Percentiles rank a stretch among this genome's conserved stretches.
Conservation (phyloP, 2,888 invertebrate genomes). For the Caenorhabditis wallacei region DNA sequence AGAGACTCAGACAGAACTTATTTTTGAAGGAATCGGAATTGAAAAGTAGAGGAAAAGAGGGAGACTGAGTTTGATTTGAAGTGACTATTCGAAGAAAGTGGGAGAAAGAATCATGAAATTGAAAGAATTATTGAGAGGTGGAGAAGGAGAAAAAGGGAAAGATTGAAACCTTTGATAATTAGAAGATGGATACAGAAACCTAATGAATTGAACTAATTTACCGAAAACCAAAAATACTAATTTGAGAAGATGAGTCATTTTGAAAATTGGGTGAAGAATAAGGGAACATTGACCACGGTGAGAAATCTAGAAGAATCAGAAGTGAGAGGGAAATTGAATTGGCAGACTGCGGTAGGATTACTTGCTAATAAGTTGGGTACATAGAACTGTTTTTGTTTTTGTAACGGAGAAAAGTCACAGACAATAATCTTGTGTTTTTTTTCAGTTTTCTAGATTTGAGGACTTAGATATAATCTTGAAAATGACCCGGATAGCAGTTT, state of each 20-base stretch:
- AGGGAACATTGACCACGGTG: background rate
- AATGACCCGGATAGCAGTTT: no score
- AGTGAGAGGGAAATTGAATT: background rate
- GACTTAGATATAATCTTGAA: no score
- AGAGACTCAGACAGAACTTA: slow-evolving; percentile 44
- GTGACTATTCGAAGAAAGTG: slow-evolving; percentile 45
- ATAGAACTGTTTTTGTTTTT: no score
- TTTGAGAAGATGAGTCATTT: no score
- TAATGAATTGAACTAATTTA: slow-evolving; percentile 38
- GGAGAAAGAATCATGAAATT: slow-evolving; percentile 14
- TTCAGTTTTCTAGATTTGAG: no score
- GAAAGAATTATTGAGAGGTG: slow-evolving; percentile 9
- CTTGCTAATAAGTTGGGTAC: no score
- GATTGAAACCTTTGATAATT: slow-evolving; percentile 39
- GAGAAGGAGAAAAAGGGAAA: no score
- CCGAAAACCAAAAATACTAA: background rate
- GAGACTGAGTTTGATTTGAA: slow-evolving; percentile 57
- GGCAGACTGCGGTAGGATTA: no score
- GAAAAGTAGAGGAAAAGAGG: no score
- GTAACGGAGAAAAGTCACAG: no score
- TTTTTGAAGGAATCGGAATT: slow-evolving; percentile 27
- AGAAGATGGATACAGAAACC: background rate
- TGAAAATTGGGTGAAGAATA: no score
- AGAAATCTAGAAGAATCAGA: background rate
- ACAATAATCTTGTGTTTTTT: no score